Evolutionary conservation across 2,888 invertebrate genomes (phyloP), one percentile per base, ranked within the genome.

Genomic region (Hololepta plana): DNA sequence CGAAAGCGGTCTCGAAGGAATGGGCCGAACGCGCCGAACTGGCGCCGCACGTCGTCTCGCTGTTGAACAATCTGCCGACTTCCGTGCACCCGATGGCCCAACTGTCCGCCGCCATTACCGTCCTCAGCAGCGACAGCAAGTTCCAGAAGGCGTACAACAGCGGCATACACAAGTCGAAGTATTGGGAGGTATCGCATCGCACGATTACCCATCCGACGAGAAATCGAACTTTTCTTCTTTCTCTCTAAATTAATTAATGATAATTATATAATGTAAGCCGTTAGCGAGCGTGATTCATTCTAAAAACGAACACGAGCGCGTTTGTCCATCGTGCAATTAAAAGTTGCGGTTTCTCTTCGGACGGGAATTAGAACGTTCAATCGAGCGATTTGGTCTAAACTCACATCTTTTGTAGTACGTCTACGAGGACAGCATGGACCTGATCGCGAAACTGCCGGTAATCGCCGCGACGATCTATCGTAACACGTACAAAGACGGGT

Each of bases 31-130:
- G 88, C 46, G 88, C 91, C n/a, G 77, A 81, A 42, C 58, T 93
- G 9, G 91, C 93, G 4, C 62, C 80, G 13, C 91, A 93, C 55
- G 84, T 93, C n/a, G 87, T 85, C 27, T 80, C 79, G 24, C 75
- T 91, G 64, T 60, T 93, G 43, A 88, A 90, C 62, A 84, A 82
- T 56, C 74, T 93, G 58, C 93, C 93, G 9, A 65, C 67, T 44
- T 70, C 72, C 43, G 62, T 93, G 30, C 93, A 93, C 51, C 93
- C 93, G 2, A 93, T 93, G 93, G 74, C 87, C 0, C 93, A 93
- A 59, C 76, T 93, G 50, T 74, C 79, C 13, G 81, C 88, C 2
- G 91, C 91, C 13, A 72, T 90, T 38, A 87, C 88, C 10, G 80
- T 84, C 3, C 66, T 91, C 37, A 90, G 90, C 60, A 81, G 77